These are phyloP conservation scores for Eristalis tenax DNA, from an alignment of 2,888 invertebrate species.

Conservation along the genomic window DNA sequence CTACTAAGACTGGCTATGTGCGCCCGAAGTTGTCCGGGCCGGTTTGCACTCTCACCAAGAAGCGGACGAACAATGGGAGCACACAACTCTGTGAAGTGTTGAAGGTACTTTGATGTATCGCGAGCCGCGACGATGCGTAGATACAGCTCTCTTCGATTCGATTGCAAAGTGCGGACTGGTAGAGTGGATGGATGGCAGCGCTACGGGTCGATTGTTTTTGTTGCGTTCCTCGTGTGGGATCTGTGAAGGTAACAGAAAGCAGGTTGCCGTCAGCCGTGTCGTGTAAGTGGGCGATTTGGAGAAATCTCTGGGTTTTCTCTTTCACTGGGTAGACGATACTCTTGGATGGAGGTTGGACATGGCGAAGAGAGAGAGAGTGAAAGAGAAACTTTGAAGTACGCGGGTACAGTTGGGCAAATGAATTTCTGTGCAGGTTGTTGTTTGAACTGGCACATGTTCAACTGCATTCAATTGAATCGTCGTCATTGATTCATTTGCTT, in stretches of 20 bases:
- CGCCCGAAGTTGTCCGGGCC: neutral
- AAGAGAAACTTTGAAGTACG: neutral
- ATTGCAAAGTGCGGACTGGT: conserved; percentile 59
- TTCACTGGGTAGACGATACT: neutral
- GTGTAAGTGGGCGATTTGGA: conserved; percentile 14
- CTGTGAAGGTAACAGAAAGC: conserved; percentile 6
- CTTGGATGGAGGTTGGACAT: neutral
- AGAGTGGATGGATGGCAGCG: neutral
- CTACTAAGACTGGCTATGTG: neutral
- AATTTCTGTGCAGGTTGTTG: neutral
- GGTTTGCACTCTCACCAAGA: neutral
- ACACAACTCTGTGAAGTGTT: neutral
- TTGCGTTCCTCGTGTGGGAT: neutral
- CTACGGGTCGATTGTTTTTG: conserved; percentile 16
- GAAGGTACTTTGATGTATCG: conserved; percentile 1
- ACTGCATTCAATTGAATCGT: no score
- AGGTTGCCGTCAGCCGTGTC: conserved; percentile 10
- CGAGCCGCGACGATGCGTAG: neutral
- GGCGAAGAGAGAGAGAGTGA: neutral
- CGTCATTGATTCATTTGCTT: no score
- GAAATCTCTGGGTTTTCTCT: neutral
- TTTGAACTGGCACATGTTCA: no score
- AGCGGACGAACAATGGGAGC: conserved; percentile 1
- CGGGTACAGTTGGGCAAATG: conserved; percentile 6
- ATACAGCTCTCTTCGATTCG: conserved; percentile 51